Percentiles rank a stretch among this genome's conserved stretches.
These are phyloP conservation scores for Temnothorax curvispinosus DNA, from an alignment of 1,140 invertebrate genomes.

Conservation along the genomic window DNA sequence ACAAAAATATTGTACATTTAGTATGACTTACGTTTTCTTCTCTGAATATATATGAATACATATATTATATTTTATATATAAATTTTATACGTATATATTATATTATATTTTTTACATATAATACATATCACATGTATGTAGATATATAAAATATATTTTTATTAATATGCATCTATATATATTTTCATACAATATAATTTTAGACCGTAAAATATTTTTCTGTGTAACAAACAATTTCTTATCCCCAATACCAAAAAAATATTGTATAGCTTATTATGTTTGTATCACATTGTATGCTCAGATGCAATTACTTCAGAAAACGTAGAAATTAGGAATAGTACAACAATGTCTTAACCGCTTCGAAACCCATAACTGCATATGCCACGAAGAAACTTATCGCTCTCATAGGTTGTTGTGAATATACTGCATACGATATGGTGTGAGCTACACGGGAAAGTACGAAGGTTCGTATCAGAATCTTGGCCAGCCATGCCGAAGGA, in stretches of 20 bases:
- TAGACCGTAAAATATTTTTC: neutral
- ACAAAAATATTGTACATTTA: neutral
- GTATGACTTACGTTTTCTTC: neutral
- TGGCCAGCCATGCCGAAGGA: conserved; percentile 86
- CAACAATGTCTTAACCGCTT: conserved; percentile 84
- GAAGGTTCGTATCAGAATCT: conserved; percentile 87
- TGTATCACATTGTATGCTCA: neutral
- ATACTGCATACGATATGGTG: conserved; percentile 87
- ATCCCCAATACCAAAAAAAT: neutral
- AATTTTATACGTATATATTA: neutral
- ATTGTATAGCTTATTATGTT: neutral
- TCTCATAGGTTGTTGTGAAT: conserved; percentile 87
- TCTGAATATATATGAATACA: neutral
- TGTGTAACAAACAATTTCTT: neutral
- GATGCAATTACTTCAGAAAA: neutral
- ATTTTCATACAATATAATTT: neutral
- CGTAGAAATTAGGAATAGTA: conserved; percentile 72
- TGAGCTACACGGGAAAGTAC: conserved; percentile 87
- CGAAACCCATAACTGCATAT: conserved; percentile 84
- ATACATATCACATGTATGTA: too few species aligned
- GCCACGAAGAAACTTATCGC: conserved; percentile 86
- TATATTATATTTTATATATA: too few species aligned
- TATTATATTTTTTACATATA: neutral
- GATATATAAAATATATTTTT: too few species aligned
- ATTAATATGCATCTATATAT: too few species aligned